Evolutionary conservation across 2,113 vertebrate species (phyloP), one percentile per base, ranked within the genome.

Genomic region (Leucoraja erinaceus): DNA sequence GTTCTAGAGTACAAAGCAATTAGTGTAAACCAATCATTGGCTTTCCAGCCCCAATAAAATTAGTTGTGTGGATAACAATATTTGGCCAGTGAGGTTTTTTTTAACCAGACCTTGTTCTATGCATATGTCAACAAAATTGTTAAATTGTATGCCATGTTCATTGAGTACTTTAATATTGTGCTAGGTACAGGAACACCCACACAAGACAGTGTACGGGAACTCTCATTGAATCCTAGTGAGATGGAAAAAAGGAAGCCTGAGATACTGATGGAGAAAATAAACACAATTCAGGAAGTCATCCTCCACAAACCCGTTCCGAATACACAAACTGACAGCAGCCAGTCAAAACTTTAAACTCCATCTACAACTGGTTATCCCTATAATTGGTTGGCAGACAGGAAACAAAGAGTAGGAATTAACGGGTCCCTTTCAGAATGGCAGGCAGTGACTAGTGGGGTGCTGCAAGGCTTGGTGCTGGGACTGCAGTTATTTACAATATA

Each of bases 221-320:
- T 68, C 86, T 68, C 9, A 70, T 38, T 90, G 93, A 94, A 93
- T 93, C 90, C 38, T 93, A 93, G 90, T 47, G 7, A 79, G 0
- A 93, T 10, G 38, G 38, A 47, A 47, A 3, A 0, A 0, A 33
- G 90, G 31, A 33, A 12, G 77, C 75, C 47, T 63, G 47, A 12
- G 76, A 61, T 77, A 72, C 3, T n/a, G 91, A 54, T 25, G 20
- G 47, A 90, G 93, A 47, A 0, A 47, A 47, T 47, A 47, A 47
- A 47, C 38, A 47, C 93, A 22, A 76, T 94, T 90, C 93, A 94
- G 54, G 16, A 74, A 22, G 93, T 94, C 83, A 79, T 61, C 56
- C 94, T 94, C 93, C 25, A 93, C 28, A 94, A 93, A 81, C 61
- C 77, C 2, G 4, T 94, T 94, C 93, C 59, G 61, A 95, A 93